Base-by-base conservation (phyloP, 2,113 vertebrate genomes). In the Etheostoma cragini region DNA sequence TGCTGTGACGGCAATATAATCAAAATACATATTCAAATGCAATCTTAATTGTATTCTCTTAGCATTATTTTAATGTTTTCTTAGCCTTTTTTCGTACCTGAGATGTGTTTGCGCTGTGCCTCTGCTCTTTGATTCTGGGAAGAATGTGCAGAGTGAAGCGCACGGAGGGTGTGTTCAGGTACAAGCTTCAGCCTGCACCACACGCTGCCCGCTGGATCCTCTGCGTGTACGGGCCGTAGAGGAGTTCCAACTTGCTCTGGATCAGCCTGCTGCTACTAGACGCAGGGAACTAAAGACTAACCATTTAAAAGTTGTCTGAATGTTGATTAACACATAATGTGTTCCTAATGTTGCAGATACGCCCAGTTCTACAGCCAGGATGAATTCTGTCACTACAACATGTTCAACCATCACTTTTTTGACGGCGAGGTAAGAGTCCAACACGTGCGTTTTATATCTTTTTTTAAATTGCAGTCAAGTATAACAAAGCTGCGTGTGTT, bases 401-500 rank as follows among this genome's bases (percentile, higher is more conserved):
- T 99, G 98, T 99, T 99, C 94, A 99, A 99, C 90, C 96, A 99
- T 92, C 93, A 98, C 94, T 98, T 99, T 92, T 99, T 99, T 93
- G 96, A 93, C 0, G 97, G 95, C 90, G 90, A 97, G 97, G 98
- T 99, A 95, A 94, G 93, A 33, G 13, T 72, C 50, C 6, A 13
- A 49, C 22, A 13, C 38, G 17, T 49, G 6, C 22, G 17, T 21
- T 11, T 17, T 1, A 16, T 7, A 6, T n/a, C 8, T 33, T 38
- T 53, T 30, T 30, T 42, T 42, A 8, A 0, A n/a, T 2, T 57
- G 6, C 33, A 19, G 54, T 52, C 4, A 0, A 4, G 15, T 13
- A 0, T 26, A 8, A n/a, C 30, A 11, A 22, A 49, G 7, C 0
- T 6, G 3, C 30, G 8, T 84, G 7, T 80, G 12, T 24, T 8